A percentile compares a stretch with the other conserved stretches of the same genome.
Evolutionary conservation across 1,140 invertebrate species (phyloP).

Genomic region (Pantala flavescens): DNA sequence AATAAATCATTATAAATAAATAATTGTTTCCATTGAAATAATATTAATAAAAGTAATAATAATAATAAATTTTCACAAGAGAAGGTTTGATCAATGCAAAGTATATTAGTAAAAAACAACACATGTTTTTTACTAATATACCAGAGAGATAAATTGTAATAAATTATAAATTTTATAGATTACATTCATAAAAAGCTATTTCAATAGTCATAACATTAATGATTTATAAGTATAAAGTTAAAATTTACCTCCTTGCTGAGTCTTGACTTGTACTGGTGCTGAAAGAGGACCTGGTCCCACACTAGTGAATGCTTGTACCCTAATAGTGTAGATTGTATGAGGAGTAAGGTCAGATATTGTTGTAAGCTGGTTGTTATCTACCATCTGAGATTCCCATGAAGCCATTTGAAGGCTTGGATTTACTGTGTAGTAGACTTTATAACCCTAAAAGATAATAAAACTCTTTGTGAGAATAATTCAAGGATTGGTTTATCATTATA

Average conservation of each 20-base stretch:
- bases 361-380: conserved; percentile 85
- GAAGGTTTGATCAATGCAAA: too few relatives aligned
- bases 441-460: conserved; percentile 56
- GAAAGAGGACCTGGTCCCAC: conserved; percentile 86
- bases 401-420: conserved; percentile 74
- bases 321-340: conserved; percentile 81
- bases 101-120: too few relatives aligned
- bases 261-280: conserved; percentile 86
- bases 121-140: too few relatives aligned
- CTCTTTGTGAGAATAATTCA: conserved; percentile 15
- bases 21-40: too few relatives aligned
- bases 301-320: conserved; percentile 82
- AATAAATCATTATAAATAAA: too few relatives aligned
- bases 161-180: too few relatives aligned
- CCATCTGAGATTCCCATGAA: conserved; percentile 83
- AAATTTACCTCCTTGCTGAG: conserved; percentile 72
- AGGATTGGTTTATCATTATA: conserved; percentile 11
- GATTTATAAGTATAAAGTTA: too few relatives aligned
- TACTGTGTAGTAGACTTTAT: conserved; percentile 94
- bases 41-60: too few relatives aligned
- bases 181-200: too few relatives aligned
- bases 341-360: conserved; percentile 84
- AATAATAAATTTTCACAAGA: too few relatives aligned
- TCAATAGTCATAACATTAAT: too few relatives aligned
- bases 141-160: too few relatives aligned